Conservation (phyloP, 2,797 vertebrate species). For the Kryptolebias ocellatus region DNA sequence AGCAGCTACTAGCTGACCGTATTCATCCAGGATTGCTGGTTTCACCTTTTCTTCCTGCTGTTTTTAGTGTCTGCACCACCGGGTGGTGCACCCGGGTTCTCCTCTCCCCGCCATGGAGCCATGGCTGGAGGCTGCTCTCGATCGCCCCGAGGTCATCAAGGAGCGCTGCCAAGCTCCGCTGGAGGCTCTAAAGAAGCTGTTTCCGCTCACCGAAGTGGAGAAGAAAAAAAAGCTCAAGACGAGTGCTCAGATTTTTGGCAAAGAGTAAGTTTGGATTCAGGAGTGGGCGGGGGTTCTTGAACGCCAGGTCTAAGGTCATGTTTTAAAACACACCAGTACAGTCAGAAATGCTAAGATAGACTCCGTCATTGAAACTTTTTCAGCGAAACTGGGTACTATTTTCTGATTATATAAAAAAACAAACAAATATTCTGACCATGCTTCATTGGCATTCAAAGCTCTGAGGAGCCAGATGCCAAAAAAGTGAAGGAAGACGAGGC, state of each 20-base stretch:
- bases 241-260: constrained; percentile 91
- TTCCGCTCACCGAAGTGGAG: constrained; percentile 88
- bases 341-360: not conserved
- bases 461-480: constrained; percentile 81
- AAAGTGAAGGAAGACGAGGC: constrained; percentile 84
- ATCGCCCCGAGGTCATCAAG: constrained; percentile 82
- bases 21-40: constrained; percentile 4
- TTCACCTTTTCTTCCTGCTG: constrained; percentile 5
- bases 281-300: not conserved
- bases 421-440: too few species aligned
- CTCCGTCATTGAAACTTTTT: not conserved
- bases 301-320: not conserved
- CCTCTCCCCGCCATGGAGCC: constrained; percentile 87
- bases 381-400: not conserved
- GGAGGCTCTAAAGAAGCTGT: constrained; percentile 85
- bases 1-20: not conserved
- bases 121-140: constrained; percentile 85
- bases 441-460: constrained; percentile 66
- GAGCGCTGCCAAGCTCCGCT: constrained; percentile 82
- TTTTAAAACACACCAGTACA: not conserved
- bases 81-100: constrained; percentile 84
- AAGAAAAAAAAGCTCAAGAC: constrained; percentile 91
- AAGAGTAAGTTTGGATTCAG: constrained; percentile 81
- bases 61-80: constrained; percentile 91
- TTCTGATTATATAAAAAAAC: too few species aligned